These are phyloP conservation scores for Timema podura DNA, from an alignment of 2,888 invertebrate species.

Conservation along the genomic window DNA sequence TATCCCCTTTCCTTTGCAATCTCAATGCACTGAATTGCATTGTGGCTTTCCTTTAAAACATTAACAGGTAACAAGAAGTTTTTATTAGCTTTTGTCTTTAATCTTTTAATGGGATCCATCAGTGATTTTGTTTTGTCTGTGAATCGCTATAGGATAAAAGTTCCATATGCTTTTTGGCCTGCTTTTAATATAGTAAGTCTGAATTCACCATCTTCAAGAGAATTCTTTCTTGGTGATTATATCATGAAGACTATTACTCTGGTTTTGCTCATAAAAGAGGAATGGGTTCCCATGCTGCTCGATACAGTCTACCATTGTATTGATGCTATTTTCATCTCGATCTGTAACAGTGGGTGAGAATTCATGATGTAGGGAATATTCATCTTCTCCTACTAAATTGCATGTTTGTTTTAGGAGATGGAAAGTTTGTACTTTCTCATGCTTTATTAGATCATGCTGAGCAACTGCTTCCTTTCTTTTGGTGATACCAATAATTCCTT, in stretches of 20 bases:
- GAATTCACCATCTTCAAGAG: neutral
- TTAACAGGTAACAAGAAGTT: neutral
- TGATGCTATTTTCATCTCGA: neutral
- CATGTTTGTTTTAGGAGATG: conserved; percentile 3
- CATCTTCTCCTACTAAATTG: neutral
- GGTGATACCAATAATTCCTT: neutral
- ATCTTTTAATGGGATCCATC: neutral
- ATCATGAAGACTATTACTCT: neutral
- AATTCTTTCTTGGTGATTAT: neutral
- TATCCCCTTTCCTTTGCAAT: neutral
- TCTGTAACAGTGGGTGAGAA: neutral
- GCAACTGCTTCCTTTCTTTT: neutral
- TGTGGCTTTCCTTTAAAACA: neutral
- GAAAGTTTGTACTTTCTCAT: neutral
- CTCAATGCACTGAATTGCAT: neutral
- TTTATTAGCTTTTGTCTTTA: neutral
- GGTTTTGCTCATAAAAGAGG: neutral
- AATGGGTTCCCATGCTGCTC: neutral
- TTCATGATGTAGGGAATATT: conserved; percentile 4
- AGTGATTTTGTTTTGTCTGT: neutral
- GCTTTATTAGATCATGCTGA: neutral
- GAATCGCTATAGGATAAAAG: neutral
- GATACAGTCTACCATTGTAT: neutral
- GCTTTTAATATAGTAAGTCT: neutral
- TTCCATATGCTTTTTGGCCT: neutral